Percentiles rank a stretch among this genome's conserved stretches.
phyloP scores from a whole-genome alignment of 2,113 vertebrate genomes.

The Trichomycterus rosablanca region DNA sequence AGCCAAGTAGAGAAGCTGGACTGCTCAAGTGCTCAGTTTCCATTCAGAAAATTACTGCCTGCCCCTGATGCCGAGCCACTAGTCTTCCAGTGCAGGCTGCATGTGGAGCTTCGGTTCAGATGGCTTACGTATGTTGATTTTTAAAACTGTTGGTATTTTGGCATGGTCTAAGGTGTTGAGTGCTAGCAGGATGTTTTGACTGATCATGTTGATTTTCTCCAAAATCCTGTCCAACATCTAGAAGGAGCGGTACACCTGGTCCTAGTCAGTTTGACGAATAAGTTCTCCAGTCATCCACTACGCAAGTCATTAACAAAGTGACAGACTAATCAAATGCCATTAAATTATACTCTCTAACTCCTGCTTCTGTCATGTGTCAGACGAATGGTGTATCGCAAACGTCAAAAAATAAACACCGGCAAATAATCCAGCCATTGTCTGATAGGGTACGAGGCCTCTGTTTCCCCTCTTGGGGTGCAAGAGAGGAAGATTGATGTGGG shows the following conservation, averaged over 20 bases:
- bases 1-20: constrained; percentile 21
- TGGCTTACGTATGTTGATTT: neutral
- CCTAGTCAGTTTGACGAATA: constrained; percentile 18
- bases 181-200: constrained; percentile 11
- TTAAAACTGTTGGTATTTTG: neutral
- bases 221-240: neutral
- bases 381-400: constrained; percentile 49
- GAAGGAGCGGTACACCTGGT: constrained; percentile 24
- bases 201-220: constrained; percentile 15
- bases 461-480: constrained; percentile 64
- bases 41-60: constrained; percentile 32
- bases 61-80: constrained; percentile 4
- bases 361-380: constrained; percentile 46
- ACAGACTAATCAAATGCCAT: constrained; percentile 20
- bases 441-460: constrained; percentile 55
- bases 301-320: constrained; percentile 20
- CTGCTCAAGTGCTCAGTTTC: neutral
- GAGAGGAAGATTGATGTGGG: constrained; percentile 85
- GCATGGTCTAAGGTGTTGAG: neutral
- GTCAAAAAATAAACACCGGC: constrained; percentile 48
- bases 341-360: constrained; percentile 45
- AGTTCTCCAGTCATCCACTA: constrained; percentile 9
- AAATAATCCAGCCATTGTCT: constrained; percentile 81
- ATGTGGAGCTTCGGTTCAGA: neutral
- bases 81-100: neutral